Percentiles rank a stretch among this genome's conserved stretches.
These are phyloP conservation scores for Ciconia stormi DNA, from an alignment of 2,113 vertebrate genomes.

Conservation along the genomic window DNA sequence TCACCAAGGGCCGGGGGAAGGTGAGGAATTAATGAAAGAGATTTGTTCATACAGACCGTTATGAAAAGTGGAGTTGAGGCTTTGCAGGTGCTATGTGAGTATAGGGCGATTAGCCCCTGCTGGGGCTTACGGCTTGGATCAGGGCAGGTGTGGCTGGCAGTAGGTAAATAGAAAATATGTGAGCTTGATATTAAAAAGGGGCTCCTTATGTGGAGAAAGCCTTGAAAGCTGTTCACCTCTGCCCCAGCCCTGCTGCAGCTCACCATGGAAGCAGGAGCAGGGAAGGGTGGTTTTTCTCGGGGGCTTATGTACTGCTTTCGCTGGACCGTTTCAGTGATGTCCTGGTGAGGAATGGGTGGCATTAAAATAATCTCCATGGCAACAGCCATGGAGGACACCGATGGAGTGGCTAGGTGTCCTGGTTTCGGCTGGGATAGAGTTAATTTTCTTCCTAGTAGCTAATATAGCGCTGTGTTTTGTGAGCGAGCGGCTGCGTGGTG, in stretches of 20 bases:
- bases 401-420: neutral
- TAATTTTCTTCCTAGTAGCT: no score
- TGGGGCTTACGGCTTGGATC: neutral
- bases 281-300: neutral
- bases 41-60: slow-evolving; percentile 44
- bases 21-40: slow-evolving; percentile 39
- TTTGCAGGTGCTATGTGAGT: neutral
- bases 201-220: neutral
- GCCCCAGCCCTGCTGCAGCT: neutral
- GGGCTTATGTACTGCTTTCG: neutral
- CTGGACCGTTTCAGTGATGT: neutral
- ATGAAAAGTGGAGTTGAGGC: slow-evolving; percentile 48
- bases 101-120: slow-evolving; percentile 32
- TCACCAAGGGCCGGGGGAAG: neutral
- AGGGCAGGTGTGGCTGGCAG: slow-evolving; percentile 24
- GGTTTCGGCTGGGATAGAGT: no score
- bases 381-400: neutral
- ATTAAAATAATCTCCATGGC: neutral
- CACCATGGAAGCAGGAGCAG: neutral
- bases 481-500: no score
- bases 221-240: slow-evolving; percentile 4
- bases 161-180: slow-evolving; percentile 56
- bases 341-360: neutral
- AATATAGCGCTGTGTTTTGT: no score
- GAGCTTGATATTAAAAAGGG: slow-evolving; percentile 50